These are phyloP conservation scores for Temnopleurus reevesii DNA, from an alignment of 53 echinoderm and acorn worm species.

Conservation along the genomic window DNA sequence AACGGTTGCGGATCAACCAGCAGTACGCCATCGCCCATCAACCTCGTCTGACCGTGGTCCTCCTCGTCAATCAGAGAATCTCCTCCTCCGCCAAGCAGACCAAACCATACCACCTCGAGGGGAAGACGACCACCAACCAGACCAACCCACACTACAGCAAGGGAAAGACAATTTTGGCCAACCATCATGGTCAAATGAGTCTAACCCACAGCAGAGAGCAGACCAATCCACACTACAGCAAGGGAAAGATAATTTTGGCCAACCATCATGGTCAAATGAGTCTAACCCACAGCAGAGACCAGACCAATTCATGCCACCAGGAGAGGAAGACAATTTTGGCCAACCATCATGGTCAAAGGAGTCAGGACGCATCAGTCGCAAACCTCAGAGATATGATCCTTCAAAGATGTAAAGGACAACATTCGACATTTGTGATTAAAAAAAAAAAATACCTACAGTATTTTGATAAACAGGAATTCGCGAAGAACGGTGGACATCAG, in stretches of 20 bases:
- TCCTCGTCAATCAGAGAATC: no score
- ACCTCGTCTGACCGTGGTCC: not conserved
- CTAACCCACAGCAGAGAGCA: not conserved
- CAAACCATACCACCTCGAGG: not conserved
- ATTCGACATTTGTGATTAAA: no score
- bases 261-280: not conserved
- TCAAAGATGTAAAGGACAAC: no score
- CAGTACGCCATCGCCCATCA: not conserved
- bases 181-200: conserved; percentile 8
- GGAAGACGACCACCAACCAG: not conserved
- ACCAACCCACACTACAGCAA: not conserved
- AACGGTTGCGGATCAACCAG: not conserved
- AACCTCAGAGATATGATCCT: no score
- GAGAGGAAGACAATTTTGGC: not conserved
- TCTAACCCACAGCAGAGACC: not conserved
- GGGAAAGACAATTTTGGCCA: conserved; percentile 4
- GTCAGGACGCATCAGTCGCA: no score
- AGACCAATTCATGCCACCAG: not conserved
- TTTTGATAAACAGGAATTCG: no score
- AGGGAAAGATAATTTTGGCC: not conserved
- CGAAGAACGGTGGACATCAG: no score
- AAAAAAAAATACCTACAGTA: no score
- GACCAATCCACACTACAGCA: not conserved
- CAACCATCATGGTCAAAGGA: not conserved
- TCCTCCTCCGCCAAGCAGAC: not conserved